phyloP scores from a whole-genome alignment of 2,113 vertebrate species.

The Elephantulus edwardii region DNA sequence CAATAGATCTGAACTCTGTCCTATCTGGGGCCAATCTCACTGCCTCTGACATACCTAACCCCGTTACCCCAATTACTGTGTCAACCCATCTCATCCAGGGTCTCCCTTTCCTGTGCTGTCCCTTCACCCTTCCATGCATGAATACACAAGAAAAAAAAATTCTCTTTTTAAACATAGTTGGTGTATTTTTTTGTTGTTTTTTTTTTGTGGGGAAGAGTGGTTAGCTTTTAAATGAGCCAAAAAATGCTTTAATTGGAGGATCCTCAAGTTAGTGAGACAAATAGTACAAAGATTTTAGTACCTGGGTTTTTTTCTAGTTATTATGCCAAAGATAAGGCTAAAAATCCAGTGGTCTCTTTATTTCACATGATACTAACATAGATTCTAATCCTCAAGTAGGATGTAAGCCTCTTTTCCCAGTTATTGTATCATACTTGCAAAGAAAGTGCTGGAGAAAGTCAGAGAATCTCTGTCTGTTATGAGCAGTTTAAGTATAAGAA shows the following conservation, averaged over 20 bases:
- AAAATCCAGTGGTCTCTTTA: constrained; percentile 10
- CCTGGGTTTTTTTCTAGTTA: not conserved
- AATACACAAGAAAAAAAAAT: not conserved
- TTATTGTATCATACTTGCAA: constrained; percentile 31
- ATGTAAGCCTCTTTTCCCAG: constrained; percentile 32
- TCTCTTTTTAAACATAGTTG: too few relatives aligned
- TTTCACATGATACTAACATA: constrained; percentile 13
- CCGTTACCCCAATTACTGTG: too few relatives aligned
- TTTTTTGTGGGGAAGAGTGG: too few relatives aligned
- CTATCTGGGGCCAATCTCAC: too few relatives aligned
- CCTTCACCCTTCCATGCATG: too few relatives aligned
- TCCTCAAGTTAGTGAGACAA: constrained; percentile 25
- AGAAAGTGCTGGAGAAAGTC: not conserved
- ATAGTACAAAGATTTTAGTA: constrained; percentile 20
- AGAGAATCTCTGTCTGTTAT: not conserved
- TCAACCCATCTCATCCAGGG: too few relatives aligned
- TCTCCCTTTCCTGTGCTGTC: too few relatives aligned
- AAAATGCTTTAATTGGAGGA: constrained; percentile 1
- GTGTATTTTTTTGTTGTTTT: too few relatives aligned
- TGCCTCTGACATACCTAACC: too few relatives aligned
- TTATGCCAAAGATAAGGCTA: not conserved
- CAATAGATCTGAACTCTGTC: too few relatives aligned
- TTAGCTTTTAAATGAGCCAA: constrained; percentile 1
- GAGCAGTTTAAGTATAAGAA: too few relatives aligned
- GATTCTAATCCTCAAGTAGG: not conserved